phyloP scores from a whole-genome alignment of 2,888 invertebrate species.

The Plusia festucae region DNA sequence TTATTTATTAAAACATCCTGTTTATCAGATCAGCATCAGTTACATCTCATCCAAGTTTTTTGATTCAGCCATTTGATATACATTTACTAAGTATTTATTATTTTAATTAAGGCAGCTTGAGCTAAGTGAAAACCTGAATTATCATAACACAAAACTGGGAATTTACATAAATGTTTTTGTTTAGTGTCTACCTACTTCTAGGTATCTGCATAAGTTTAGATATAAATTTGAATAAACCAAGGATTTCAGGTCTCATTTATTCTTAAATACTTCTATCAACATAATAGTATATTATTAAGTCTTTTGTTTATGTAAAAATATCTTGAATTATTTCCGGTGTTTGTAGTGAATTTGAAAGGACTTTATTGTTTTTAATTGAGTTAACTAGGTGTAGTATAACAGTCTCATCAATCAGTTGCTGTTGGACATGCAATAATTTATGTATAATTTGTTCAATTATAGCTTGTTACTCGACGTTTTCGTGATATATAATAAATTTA shows the following conservation, averaged over 20 bases:
- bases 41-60: neutral
- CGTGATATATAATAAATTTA: neutral
- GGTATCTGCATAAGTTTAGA: neutral
- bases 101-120: neutral
- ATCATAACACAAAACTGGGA: neutral
- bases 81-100: neutral
- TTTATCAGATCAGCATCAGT: neutral
- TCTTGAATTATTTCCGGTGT: neutral
- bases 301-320: too few species aligned
- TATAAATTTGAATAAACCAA: slow-evolving; percentile 51
- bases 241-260: slow-evolving; percentile 46
- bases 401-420: slow-evolving; percentile 28
- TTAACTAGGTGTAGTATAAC: slow-evolving; percentile 20
- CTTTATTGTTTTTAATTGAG: slow-evolving; percentile 22
- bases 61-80: neutral
- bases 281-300: too few species aligned
- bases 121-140: neutral
- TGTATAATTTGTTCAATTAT: slow-evolving; percentile 9
- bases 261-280: slow-evolving; percentile 40
- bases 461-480: slow-evolving; percentile 4
- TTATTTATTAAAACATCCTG: neutral
- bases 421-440: slow-evolving; percentile 4
- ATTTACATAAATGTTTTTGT: slow-evolving; percentile 4
- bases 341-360: neutral
- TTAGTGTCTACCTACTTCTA: neutral